A percentile compares a stretch with the other conserved stretches of the same genome.
These are phyloP conservation scores for Tanypteryx hageni DNA, from an alignment of 2,888 invertebrate species.

Conservation along the genomic window DNA sequence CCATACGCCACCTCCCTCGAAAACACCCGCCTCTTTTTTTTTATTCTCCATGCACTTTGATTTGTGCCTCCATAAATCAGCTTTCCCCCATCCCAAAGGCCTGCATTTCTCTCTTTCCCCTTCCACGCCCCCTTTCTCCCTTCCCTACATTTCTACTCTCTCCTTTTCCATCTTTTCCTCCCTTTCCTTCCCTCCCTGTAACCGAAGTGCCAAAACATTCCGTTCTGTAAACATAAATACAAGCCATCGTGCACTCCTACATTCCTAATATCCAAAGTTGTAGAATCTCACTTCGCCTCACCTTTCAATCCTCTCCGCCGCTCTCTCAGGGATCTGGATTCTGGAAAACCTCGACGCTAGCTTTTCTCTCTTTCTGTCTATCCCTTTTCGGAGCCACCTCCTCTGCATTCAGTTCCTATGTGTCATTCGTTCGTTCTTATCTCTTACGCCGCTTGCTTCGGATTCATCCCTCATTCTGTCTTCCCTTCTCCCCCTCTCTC, in stretches of 20 bases:
- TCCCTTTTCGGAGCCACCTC: neutral
- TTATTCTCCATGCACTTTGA: constrained; percentile 58
- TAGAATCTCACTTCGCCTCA: neutral
- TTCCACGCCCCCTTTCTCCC: constrained; percentile 8
- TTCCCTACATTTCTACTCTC: neutral
- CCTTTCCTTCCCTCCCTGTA: neutral
- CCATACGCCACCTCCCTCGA: constrained; percentile 8
- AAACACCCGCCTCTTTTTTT: constrained; percentile 34
- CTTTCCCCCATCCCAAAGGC: constrained; percentile 42
- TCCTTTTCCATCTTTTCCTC: neutral
- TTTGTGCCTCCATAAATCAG: constrained; percentile 62
- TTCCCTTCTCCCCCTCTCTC: neutral
- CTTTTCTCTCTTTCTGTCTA: neutral
- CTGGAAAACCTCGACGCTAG: neutral
- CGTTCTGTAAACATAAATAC: neutral
- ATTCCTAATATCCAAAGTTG: constrained; percentile 8
- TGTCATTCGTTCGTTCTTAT: neutral
- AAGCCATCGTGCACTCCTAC: neutral
- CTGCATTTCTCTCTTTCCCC: neutral
- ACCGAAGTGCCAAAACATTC: neutral
- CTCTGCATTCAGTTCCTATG: neutral
- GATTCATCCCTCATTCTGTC: neutral
- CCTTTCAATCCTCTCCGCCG: neutral
- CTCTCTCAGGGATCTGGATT: neutral
- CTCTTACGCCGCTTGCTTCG: neutral